phyloP scores from a whole-genome alignment of 2,797 vertebrate species.

The Cirrhinus molitorella region DNA sequence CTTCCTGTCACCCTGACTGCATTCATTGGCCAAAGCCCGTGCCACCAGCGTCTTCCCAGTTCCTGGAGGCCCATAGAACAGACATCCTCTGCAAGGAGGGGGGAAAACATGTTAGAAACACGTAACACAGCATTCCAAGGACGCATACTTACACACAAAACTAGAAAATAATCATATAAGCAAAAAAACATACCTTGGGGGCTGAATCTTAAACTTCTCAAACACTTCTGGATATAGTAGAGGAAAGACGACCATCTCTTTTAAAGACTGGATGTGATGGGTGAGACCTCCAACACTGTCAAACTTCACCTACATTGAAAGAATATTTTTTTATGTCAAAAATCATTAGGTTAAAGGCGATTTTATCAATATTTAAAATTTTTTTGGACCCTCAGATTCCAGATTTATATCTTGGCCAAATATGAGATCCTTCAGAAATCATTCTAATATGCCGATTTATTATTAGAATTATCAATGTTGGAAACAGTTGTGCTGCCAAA shows the following conservation, averaged over 20 bases:
- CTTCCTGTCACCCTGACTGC: conserved; percentile 95
- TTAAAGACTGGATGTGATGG: conserved; percentile 95
- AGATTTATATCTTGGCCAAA: too few species aligned
- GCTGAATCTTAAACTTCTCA: conserved; percentile 98
- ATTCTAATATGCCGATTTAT: too few species aligned
- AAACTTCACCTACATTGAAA: conserved; percentile 86
- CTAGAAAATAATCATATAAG: neutral
- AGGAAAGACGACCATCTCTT: conserved; percentile 99
- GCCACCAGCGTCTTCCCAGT: conserved; percentile 99
- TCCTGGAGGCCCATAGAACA: conserved; percentile 98
- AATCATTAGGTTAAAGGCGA: too few species aligned
- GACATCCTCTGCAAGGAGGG: conserved; percentile 87
- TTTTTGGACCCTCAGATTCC: too few species aligned
- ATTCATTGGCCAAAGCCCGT: conserved; percentile 97
- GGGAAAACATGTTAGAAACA: neutral
- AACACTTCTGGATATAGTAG: conserved; percentile 97
- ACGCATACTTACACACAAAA: conserved; percentile 55
- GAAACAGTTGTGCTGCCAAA: too few species aligned
- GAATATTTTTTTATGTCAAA: too few species aligned
- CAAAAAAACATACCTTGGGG: conserved; percentile 86
- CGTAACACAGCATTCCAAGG: neutral
- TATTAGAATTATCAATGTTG: too few species aligned
- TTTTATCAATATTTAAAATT: too few species aligned
- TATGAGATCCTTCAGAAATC: too few species aligned
- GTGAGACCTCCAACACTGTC: conserved; percentile 94